A percentile compares a stretch with the other conserved stretches of the same genome.
These are phyloP conservation scores for Lycaena phlaeas DNA, from an alignment of 2,888 invertebrate species.

Conservation along the genomic window DNA sequence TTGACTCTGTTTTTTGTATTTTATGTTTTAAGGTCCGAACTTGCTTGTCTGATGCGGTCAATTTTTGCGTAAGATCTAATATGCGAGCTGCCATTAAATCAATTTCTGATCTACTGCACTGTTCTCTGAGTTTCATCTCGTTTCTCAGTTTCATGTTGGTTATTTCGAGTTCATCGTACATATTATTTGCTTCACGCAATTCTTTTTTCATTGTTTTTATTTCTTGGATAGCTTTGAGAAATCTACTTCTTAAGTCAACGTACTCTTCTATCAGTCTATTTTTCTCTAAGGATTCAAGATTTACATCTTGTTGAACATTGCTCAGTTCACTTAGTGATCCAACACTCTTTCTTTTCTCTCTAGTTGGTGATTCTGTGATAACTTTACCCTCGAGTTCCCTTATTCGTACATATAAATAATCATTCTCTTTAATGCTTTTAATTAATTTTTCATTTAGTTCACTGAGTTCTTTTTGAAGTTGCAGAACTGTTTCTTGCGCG, in stretches of 20 bases:
- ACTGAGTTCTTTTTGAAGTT: constrained; percentile 78
- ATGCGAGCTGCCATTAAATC: constrained; percentile 87
- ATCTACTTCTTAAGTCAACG: constrained; percentile 81
- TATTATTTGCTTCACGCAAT: constrained; percentile 83
- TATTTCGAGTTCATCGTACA: constrained; percentile 85
- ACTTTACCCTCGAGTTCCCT: constrained; percentile 79
- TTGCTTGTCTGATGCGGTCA: constrained; percentile 86
- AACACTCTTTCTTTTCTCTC: constrained; percentile 77
- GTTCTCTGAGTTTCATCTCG: constrained; percentile 77
- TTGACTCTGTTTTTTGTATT: constrained; percentile 81
- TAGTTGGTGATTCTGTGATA: constrained; percentile 60
- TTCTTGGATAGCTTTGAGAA: constrained; percentile 87
- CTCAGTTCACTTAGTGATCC: constrained; percentile 87
- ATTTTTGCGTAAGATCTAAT: constrained; percentile 86
- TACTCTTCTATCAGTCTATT: constrained; percentile 87
- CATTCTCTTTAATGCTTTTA: constrained; percentile 84
- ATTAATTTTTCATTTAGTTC: constrained; percentile 78
- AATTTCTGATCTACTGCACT: constrained; percentile 80
- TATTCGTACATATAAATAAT: constrained; percentile 79
- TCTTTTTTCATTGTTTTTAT: constrained; percentile 88
- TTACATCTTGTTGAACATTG: constrained; percentile 82
- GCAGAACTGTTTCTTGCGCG: constrained; percentile 77
- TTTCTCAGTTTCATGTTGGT: constrained; percentile 83
- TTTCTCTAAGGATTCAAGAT: constrained; percentile 81
- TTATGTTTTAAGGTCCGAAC: constrained; percentile 85